Evolutionary conservation across 2,797 vertebrate species (phyloP).

Genomic region (Psittacula derbiana): DNA sequence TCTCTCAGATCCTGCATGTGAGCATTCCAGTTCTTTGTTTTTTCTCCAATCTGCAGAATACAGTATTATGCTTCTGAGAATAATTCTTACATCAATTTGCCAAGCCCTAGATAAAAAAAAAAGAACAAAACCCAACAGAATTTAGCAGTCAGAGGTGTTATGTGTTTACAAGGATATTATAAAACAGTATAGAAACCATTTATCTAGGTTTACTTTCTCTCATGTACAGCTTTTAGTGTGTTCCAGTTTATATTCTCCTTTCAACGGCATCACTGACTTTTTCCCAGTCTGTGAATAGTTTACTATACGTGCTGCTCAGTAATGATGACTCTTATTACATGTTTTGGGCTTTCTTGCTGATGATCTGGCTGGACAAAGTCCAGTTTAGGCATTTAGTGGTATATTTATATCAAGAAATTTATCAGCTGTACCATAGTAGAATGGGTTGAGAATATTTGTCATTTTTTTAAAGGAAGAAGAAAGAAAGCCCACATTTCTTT

Average conservation of each 20-base stretch:
- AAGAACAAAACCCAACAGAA: neutral
- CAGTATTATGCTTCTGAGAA: neutral
- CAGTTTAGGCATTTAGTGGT: neutral
- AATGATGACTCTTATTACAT: neutral
- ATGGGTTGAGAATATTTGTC: neutral
- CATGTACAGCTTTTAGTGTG: neutral
- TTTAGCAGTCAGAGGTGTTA: neutral
- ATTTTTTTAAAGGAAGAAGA: neutral
- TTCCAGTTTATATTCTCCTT: neutral
- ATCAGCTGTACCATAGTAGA: neutral
- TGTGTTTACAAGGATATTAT: neutral
- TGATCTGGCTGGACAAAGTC: neutral
- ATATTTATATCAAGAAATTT: neutral
- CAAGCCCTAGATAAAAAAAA: neutral
- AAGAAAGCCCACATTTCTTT: neutral
- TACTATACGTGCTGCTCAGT: neutral
- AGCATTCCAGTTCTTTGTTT: neutral
- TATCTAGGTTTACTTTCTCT: neutral
- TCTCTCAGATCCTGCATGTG: fast-evolving
- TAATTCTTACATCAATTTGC: neutral
- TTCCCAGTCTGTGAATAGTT: neutral
- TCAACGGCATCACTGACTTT: neutral
- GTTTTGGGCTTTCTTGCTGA: neutral
- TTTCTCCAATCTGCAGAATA: neutral
- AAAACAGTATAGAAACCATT: neutral